These are phyloP conservation scores for Coracias cyanogaster DNA, from an alignment of 2,797 vertebrate species.

Conservation along the genomic window DNA sequence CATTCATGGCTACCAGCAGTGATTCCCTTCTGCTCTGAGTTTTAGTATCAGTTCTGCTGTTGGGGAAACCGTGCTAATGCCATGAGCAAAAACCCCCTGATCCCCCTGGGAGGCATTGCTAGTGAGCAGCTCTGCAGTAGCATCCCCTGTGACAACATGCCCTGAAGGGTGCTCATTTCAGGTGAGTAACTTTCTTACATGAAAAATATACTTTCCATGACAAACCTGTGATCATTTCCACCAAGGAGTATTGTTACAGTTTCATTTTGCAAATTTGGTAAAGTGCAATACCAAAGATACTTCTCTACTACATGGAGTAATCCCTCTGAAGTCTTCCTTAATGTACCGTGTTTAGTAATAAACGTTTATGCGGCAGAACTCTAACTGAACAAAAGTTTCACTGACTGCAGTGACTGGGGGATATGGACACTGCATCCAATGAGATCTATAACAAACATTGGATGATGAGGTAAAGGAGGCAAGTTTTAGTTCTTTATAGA, in stretches of 20 bases:
- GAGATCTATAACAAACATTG: neutral
- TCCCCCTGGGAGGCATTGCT: neutral
- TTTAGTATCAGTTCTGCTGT: neutral
- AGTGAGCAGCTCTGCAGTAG: neutral
- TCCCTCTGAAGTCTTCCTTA: neutral
- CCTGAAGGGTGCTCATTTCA: neutral
- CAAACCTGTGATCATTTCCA: neutral
- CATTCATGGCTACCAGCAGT: neutral
- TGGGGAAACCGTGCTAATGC: neutral
- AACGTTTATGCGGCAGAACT: neutral
- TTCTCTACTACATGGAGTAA: neutral
- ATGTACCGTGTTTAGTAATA: neutral
- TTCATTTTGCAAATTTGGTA: neutral
- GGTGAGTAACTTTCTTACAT: neutral
- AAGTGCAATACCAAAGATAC: neutral
- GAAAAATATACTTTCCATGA: neutral
- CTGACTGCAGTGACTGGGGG: neutral
- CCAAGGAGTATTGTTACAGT: neutral
- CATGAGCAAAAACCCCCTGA: rapidly evolving
- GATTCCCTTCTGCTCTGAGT: neutral
- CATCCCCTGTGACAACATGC: neutral
- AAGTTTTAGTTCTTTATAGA: neutral
- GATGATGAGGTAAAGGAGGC: neutral
- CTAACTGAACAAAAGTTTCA: neutral
- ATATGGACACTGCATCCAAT: neutral